Percentiles rank a stretch among this genome's conserved stretches.
Evolutionary conservation across 2,888 invertebrate genomes (phyloP).

Genomic region (Chymomyza amoena): DNA sequence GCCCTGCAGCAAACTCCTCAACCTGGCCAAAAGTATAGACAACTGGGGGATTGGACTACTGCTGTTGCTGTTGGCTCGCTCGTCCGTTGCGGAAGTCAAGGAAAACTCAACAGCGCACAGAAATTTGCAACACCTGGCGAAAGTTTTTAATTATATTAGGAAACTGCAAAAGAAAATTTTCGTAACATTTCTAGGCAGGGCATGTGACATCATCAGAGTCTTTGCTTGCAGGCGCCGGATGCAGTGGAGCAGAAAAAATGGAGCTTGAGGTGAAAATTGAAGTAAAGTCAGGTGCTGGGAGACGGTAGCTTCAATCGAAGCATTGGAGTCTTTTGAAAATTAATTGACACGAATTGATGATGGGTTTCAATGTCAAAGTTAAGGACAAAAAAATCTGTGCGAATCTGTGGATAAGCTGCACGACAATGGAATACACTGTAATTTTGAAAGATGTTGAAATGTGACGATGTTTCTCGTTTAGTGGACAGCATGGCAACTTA

Average conservation of each 20-base stretch:
- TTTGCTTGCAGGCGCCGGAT: background rate
- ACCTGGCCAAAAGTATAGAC: background rate
- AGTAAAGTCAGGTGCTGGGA: background rate
- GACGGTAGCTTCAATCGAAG: constrained; percentile 22
- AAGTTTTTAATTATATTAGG: constrained; percentile 77
- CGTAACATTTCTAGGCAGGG: constrained; percentile 43
- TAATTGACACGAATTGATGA: constrained; percentile 75
- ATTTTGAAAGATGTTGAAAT: no score
- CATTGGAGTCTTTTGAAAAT: constrained; percentile 63
- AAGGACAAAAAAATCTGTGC: constrained; percentile 20
- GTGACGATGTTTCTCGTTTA: no score
- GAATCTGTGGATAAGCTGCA: no score
- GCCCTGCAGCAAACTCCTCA: constrained; percentile 9
- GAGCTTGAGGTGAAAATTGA: constrained; percentile 8
- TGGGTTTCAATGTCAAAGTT: constrained; percentile 75
- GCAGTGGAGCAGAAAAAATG: constrained; percentile 8
- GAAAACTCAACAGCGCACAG: constrained; percentile 40
- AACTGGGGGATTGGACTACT: background rate
- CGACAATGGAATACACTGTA: no score
- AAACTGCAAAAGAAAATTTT: constrained; percentile 61
- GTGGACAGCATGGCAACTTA: no score
- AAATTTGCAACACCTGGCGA: constrained; percentile 74
- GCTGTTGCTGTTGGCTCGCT: constrained; percentile 20
- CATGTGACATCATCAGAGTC: background rate
- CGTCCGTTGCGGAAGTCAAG: constrained; percentile 48